phyloP scores from a whole-genome alignment of 2,113 vertebrate species.

The Amblyopsis rosae region DNA sequence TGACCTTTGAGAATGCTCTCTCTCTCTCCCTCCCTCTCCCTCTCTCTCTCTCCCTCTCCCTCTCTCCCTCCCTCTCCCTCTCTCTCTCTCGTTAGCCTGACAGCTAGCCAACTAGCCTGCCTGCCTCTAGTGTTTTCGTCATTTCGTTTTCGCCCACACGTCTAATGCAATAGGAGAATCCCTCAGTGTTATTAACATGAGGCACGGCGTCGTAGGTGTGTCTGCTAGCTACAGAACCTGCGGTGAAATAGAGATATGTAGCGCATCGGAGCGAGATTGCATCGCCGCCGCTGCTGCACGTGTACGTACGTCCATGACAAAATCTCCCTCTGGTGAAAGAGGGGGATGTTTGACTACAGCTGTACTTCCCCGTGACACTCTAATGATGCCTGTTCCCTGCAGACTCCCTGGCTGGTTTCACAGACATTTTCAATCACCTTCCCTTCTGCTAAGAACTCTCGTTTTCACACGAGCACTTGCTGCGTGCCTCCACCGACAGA shows the following conservation, averaged over 20 bases:
- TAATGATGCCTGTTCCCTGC: slow-evolving; percentile 44
- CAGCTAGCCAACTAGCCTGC: background rate
- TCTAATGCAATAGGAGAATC: slow-evolving; percentile 57
- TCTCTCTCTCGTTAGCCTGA: background rate
- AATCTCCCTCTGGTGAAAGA: too few species aligned
- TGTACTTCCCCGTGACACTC: slow-evolving; percentile 41
- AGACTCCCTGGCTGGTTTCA: slow-evolving; percentile 44
- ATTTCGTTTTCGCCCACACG: slow-evolving; percentile 18
- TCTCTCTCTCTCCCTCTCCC: too few species aligned
- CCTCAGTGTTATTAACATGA: slow-evolving; percentile 39
- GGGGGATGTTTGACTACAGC: slow-evolving; percentile 24
- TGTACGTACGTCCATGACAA: too few species aligned
- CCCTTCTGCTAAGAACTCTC: slow-evolving; percentile 34
- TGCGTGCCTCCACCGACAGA: slow-evolving; percentile 52
- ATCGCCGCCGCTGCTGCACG: background rate
- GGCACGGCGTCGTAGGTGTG: slow-evolving; percentile 27
- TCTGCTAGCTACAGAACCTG: background rate
- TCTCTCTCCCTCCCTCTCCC: background rate
- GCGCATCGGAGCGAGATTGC: slow-evolving; percentile 16
- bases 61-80: too few species aligned
- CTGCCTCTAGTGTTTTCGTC: too few species aligned
- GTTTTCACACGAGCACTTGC: slow-evolving; percentile 55
- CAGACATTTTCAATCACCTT: slow-evolving; percentile 67
- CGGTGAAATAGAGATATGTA: slow-evolving; percentile 28
- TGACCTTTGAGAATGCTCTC: slow-evolving; percentile 27